phyloP scores from a whole-genome alignment of 2,888 invertebrate genomes.

The Salticus scenicus region DNA sequence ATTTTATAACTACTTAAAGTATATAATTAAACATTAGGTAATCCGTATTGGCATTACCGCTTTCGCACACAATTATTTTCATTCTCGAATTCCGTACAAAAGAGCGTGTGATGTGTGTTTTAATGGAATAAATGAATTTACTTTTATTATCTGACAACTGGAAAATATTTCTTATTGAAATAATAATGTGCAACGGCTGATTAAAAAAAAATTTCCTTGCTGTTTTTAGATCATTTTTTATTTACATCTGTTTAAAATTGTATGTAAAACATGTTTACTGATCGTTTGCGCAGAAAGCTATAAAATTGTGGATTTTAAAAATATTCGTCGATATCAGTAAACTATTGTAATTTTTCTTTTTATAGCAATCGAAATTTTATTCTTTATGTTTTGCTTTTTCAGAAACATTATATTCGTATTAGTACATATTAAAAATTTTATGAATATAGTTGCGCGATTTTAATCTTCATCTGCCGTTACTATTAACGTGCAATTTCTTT shows the following conservation, averaged over 20 bases:
- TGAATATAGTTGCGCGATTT: too few relatives aligned
- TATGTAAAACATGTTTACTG: slow-evolving; percentile 1
- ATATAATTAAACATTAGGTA: too few relatives aligned
- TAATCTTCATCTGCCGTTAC: too few relatives aligned
- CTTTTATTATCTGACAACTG: background rate
- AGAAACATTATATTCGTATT: too few relatives aligned
- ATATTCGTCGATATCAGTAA: too few relatives aligned
- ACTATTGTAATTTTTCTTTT: too few relatives aligned
- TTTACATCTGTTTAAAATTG: background rate
- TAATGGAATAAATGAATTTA: background rate
- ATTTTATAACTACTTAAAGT: too few relatives aligned
- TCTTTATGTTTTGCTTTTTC: too few relatives aligned
- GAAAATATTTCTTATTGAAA: background rate
- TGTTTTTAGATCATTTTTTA: background rate
- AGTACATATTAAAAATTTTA: too few relatives aligned
- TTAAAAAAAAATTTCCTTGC: background rate
- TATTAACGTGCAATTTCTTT: too few relatives aligned
- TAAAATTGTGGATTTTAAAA: too few relatives aligned
- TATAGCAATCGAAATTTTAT: too few relatives aligned
- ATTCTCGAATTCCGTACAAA: background rate
- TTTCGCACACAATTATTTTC: slow-evolving; percentile 46
- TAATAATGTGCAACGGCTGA: background rate
- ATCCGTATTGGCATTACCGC: slow-evolving; percentile 40
- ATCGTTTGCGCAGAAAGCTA: background rate
- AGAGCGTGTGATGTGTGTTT: slow-evolving; percentile 7